Percentiles rank a stretch among this genome's conserved stretches.
Evolutionary conservation across 2,797 vertebrate species (phyloP).

Genomic region (Chloroceryle amazona): DNA sequence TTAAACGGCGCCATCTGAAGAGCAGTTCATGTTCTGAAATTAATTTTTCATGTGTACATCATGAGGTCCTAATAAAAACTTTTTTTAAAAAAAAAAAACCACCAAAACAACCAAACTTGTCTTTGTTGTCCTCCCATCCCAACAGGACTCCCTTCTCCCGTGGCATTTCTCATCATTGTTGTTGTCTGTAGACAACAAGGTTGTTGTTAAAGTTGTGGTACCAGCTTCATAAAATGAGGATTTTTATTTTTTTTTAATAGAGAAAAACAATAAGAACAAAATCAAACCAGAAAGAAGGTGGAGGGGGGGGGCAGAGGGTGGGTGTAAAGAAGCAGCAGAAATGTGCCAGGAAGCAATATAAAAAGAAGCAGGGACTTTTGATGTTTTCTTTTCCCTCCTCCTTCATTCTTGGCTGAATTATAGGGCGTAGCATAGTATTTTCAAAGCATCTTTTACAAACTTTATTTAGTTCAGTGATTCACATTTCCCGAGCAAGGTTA

Average conservation of each 20-base stretch:
- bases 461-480: slow-evolving; percentile 73
- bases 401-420: slow-evolving; percentile 55
- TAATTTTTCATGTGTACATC: slow-evolving; percentile 71
- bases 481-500: slow-evolving; percentile 49
- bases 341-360: slow-evolving; percentile 48
- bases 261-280: neutral
- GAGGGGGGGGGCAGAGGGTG: neutral
- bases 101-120: neutral
- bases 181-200: slow-evolving; percentile 6
- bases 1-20: slow-evolving; percentile 29
- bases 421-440: slow-evolving; percentile 53
- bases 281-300: neutral
- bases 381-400: slow-evolving; percentile 52
- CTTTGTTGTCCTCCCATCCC: slow-evolving; percentile 29
- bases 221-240: neutral
- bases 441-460: slow-evolving; percentile 35
- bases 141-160: slow-evolving; percentile 10
- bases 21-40: slow-evolving; percentile 48
- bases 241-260: neutral
- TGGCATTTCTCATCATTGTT: slow-evolving; percentile 16
- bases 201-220: slow-evolving; percentile 38
- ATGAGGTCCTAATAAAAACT: slow-evolving; percentile 66
- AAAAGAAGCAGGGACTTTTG: slow-evolving; percentile 51
- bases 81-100: slow-evolving; percentile 7
- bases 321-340: neutral